Conservation (phyloP, 2,888 invertebrate species). For the Eurois occulta region DNA sequence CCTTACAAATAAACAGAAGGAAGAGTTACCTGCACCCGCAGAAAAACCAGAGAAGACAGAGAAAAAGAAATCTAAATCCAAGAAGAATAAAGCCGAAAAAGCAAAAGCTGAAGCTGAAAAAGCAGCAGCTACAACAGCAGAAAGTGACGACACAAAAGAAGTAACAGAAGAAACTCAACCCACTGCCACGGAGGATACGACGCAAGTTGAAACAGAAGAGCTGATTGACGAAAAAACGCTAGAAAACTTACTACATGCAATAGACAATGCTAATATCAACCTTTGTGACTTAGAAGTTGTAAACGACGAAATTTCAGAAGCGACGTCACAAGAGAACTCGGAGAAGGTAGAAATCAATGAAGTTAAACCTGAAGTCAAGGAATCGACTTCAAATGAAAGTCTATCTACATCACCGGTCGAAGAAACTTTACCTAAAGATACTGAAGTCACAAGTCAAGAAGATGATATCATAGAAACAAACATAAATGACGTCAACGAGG, state of each 20-base stretch:
- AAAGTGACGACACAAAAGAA: slow-evolving; percentile 63
- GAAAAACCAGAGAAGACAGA: slow-evolving; percentile 76
- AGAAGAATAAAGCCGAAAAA: slow-evolving; percentile 80
- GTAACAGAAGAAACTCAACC: slow-evolving; percentile 66
- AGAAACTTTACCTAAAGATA: slow-evolving; percentile 32
- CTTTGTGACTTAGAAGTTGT: slow-evolving; percentile 79
- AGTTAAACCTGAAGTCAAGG: slow-evolving; percentile 43
- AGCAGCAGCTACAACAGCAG: slow-evolving; percentile 62
- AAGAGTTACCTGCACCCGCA: slow-evolving; percentile 81
- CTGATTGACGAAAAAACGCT: slow-evolving; percentile 80
- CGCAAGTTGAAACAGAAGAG: slow-evolving; percentile 64
- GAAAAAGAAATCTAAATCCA: slow-evolving; percentile 84
- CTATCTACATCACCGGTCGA: slow-evolving; percentile 46
- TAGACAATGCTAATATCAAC: slow-evolving; percentile 81
- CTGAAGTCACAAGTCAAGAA: slow-evolving; percentile 33
- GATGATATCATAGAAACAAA: slow-evolving; percentile 52
- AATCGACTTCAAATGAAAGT: slow-evolving; percentile 49
- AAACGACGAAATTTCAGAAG: slow-evolving; percentile 70
- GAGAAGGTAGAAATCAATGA: slow-evolving; percentile 46
- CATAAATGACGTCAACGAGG: slow-evolving; percentile 59
- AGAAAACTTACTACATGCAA: slow-evolving; percentile 82
- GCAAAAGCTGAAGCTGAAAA: slow-evolving; percentile 72
- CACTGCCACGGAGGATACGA: slow-evolving; percentile 62
- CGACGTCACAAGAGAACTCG: slow-evolving; percentile 61
- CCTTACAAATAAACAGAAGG: slow-evolving; percentile 80